phyloP scores from a whole-genome alignment of 2,113 vertebrate species.

The Oryzias javanicus region DNA sequence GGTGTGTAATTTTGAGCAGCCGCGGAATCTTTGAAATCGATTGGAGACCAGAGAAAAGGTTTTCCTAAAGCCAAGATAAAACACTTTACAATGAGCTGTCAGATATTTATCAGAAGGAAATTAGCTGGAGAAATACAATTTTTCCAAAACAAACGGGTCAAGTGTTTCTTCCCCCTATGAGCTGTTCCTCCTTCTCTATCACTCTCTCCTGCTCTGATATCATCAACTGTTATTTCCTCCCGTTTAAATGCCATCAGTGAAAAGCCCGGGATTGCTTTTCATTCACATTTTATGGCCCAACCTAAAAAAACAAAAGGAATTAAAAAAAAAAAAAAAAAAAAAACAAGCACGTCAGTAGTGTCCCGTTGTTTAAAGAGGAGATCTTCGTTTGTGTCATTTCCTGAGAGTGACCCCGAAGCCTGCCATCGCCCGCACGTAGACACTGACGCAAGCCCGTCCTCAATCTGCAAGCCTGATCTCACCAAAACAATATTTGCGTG shows the following conservation, averaged over 20 bases:
- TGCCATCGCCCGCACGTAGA: slow-evolving; percentile 40
- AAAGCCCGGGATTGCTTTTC: slow-evolving; percentile 36
- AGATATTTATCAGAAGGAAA: slow-evolving; percentile 80
- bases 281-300: slow-evolving; percentile 38
- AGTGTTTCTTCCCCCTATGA: slow-evolving; percentile 57
- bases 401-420: slow-evolving; percentile 23
- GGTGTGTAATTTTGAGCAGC: slow-evolving; percentile 64
- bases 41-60: slow-evolving; percentile 63
- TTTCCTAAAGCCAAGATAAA: slow-evolving; percentile 74
- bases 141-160: slow-evolving; percentile 77
- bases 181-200: slow-evolving; percentile 27
- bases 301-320: not conserved
- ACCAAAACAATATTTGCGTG: slow-evolving; percentile 67
- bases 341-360: slow-evolving; percentile 19
- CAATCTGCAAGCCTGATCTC: slow-evolving; percentile 59
- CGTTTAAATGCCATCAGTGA: slow-evolving; percentile 64
- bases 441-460: slow-evolving; percentile 52
- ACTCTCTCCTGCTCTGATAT: slow-evolving; percentile 18
- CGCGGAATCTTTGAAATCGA: slow-evolving; percentile 64
- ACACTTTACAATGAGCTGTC: slow-evolving; percentile 74
- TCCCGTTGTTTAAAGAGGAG: slow-evolving; percentile 47
- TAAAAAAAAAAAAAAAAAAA: slow-evolving; percentile 13
- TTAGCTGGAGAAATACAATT: slow-evolving; percentile 72
- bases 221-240: slow-evolving; percentile 66
- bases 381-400: slow-evolving; percentile 35